These are phyloP conservation scores for Temnothorax longispinosus DNA, from an alignment of 1,140 invertebrate species.

Conservation along the genomic window DNA sequence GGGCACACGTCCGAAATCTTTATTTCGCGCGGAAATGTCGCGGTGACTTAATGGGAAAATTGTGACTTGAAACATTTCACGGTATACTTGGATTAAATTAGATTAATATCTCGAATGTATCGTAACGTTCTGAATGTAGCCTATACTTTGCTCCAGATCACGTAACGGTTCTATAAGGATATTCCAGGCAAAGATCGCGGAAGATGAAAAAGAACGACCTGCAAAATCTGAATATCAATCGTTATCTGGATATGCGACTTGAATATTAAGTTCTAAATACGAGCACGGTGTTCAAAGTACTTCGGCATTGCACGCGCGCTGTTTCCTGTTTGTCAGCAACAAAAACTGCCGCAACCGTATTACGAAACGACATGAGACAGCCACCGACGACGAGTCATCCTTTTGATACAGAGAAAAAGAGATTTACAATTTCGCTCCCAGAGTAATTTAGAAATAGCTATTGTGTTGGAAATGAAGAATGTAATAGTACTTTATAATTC, in stretches of 20 bases:
- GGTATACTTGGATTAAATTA: conserved; percentile 4
- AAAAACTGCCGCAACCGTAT: conserved; percentile 24
- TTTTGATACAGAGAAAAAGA: neutral
- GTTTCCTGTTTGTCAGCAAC: conserved; percentile 45
- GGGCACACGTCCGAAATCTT: neutral
- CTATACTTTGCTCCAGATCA: neutral
- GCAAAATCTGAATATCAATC: neutral
- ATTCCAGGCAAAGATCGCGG: neutral
- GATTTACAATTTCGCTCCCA: conserved; percentile 18
- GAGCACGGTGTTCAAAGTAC: conserved; percentile 1
- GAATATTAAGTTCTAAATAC: conserved; percentile 33
- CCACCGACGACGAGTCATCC: conserved; percentile 1
- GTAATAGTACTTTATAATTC: neutral
- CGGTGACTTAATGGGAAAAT: neutral
- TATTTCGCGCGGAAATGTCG: neutral
- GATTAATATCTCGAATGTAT: conserved; percentile 2
- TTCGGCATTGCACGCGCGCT: neutral
- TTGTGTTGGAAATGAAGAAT: neutral
- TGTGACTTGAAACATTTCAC: neutral
- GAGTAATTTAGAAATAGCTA: neutral
- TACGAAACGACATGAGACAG: conserved; percentile 31
- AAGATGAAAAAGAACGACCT: neutral
- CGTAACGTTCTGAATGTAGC: neutral
- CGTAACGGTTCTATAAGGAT: conserved; percentile 3
- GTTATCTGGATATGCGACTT: neutral